Evolutionary conservation across 1,140 invertebrate genomes (phyloP), one percentile per base, ranked within the genome.

Genomic region (Kradibia gibbosae): DNA sequence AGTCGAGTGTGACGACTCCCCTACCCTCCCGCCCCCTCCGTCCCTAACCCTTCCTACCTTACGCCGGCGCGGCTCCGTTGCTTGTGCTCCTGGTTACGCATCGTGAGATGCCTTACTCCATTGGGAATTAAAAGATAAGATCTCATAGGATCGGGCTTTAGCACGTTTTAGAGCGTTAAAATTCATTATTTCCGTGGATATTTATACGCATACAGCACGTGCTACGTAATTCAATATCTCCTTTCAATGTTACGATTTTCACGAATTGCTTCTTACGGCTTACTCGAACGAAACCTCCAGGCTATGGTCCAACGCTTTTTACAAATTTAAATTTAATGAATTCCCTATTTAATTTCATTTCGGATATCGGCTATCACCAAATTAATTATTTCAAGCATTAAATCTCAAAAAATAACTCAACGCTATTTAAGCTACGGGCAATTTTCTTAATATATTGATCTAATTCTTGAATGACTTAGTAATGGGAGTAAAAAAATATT

Each of bases 61-160:
- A 17, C 34, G 3, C 25, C 34, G 10, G 10, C 11, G n/a, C 50
- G 13, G 31, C 48, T 36, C 13, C 34, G 20, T n/a, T 74, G 50
- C 55, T 74, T 74, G 39, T 36, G 42, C 60, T 50, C 31, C n/a
- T 42, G 22, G 34, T 75, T 75, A 75, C 11, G 34, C 20, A 2
- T 17, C 15, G 17, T 3, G 34, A 67, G 0, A 15, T 8, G n/a
- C 5, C 60, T 34, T 65, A 15, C 20, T 20, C 25, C 7, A 65
- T 34, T 17, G 20, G 28, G 20, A 62, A 62, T 62, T 62, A 62
- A 34, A 0, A 25, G 34, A 62, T 34, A 34, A 62, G 31, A 62
- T 62, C 31, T 5, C 34, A 34, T 62, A 31, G 1, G 34, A 62
- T 62, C 60, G 7, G 15, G 17, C 11, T 36, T 62, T 34, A 36